phyloP scores from a whole-genome alignment of 35 echinoderm and acorn worm species.

The Apostichopus parvimensis region DNA sequence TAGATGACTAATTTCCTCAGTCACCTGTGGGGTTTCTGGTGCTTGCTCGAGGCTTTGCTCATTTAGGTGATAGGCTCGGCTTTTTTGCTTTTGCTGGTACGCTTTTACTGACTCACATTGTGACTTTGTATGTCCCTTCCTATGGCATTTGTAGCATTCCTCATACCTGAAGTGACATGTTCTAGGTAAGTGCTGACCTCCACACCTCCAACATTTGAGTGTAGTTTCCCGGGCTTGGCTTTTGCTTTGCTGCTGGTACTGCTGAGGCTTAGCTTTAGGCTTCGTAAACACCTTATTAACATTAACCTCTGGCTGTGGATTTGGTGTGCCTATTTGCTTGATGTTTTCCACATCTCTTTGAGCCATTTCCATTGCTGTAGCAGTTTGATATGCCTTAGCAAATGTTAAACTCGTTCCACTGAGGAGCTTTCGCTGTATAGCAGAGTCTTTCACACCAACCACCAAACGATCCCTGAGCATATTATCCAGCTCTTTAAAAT shows the following conservation, averaged over 20 bases:
- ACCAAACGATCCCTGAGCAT: slow-evolving; percentile 47
- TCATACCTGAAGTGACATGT: slow-evolving; percentile 15
- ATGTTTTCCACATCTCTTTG: slow-evolving; percentile 25
- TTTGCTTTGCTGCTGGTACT: neutral
- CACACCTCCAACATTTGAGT: slow-evolving; percentile 34
- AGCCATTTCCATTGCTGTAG: slow-evolving; percentile 39
- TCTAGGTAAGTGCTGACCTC: neutral
- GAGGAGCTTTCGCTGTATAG: too few species aligned
- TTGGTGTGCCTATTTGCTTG: neutral
- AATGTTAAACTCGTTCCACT: too few species aligned
- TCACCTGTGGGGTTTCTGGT: neutral
- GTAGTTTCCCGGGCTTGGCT: neutral
- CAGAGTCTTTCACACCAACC: neutral
- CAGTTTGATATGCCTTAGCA: too few species aligned
- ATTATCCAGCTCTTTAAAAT: slow-evolving; percentile 5
- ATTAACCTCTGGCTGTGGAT: neutral
- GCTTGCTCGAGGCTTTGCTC: neutral
- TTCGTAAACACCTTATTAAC: slow-evolving; percentile 3
- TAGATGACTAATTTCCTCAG: slow-evolving; percentile 32
- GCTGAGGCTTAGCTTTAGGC: neutral
- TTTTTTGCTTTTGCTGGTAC: neutral
- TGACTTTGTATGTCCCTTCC: slow-evolving; percentile 13
- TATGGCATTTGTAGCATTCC: slow-evolving; percentile 46
- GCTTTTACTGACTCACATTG: slow-evolving; percentile 8
- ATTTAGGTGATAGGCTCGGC: neutral